Percentiles rank a stretch among this genome's conserved stretches.
Evolutionary conservation across 2,797 vertebrate genomes (phyloP).

Genomic region (Sebastolobus altivelis): DNA sequence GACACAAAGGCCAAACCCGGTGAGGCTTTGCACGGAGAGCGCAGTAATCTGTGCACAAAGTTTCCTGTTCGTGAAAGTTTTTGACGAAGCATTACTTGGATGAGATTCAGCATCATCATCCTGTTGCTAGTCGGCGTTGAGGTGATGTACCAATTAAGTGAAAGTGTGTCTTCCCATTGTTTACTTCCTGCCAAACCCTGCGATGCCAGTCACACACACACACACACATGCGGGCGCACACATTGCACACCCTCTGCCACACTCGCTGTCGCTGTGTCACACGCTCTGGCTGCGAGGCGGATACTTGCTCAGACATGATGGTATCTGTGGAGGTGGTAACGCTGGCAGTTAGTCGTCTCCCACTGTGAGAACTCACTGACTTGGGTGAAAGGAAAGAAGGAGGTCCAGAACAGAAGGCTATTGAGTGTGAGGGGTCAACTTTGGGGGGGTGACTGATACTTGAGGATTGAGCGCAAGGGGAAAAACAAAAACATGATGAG

Average conservation of each 20-base stretch:
- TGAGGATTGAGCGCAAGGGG: not conserved
- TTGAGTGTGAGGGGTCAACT: not conserved
- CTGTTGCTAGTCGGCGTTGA: conserved; percentile 44
- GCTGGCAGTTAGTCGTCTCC: conserved; percentile 47
- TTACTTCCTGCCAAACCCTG: conserved; percentile 53
- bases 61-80: conserved; percentile 42
- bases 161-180: conserved; percentile 48
- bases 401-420: not conserved
- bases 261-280: conserved; percentile 56
- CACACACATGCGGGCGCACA: conserved; percentile 13
- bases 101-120: conserved; percentile 37
- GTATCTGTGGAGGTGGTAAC: conserved; percentile 62
- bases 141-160: conserved; percentile 57
- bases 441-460: not conserved
- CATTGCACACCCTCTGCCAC: conserved; percentile 53
- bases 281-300: conserved; percentile 57
- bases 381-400: not conserved
- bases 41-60: conserved; percentile 11
- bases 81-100: conserved; percentile 19
- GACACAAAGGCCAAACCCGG: conserved; percentile 18
- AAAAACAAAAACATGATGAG: not conserved
- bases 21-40: not conserved
- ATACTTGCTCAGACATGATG: conserved; percentile 66
- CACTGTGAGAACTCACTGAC: conserved; percentile 45
- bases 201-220: conserved; percentile 35